A percentile compares a stretch with the other conserved stretches of the same genome.
These are phyloP conservation scores for Palythoa caribaeorum DNA, from an alignment of 92 coral and sea anemone species.

Conservation along the genomic window DNA sequence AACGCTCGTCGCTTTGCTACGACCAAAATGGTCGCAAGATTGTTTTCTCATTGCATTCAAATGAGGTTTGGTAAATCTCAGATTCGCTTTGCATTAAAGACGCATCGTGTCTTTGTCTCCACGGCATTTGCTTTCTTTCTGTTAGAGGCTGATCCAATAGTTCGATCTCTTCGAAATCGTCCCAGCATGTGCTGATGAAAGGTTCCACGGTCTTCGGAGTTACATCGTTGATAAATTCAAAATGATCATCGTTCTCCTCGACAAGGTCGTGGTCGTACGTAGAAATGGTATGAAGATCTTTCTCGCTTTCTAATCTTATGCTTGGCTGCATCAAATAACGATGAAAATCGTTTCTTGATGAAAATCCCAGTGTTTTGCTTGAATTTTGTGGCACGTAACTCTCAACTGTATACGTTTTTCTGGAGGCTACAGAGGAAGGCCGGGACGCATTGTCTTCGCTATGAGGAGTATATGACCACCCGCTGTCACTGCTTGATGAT, in stretches of 20 bases:
- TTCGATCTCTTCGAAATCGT: constrained; percentile 43
- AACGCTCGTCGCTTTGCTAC: neutral
- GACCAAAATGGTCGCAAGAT: neutral
- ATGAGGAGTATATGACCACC: neutral
- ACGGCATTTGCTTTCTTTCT: neutral
- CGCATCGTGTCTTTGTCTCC: constrained; percentile 2
- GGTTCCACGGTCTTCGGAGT: constrained; percentile 9
- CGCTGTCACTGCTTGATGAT: constrained; percentile 23
- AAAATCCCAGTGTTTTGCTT: neutral
- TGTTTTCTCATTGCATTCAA: constrained; percentile 16
- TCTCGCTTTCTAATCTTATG: constrained; percentile 1
- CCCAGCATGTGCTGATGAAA: constrained; percentile 31
- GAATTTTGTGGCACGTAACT: neutral
- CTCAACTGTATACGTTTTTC: constrained; percentile 8
- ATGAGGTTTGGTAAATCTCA: neutral
- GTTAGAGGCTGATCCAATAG: constrained; percentile 8
- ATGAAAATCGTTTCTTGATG: constrained; percentile 4
- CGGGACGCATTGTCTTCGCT: constrained; percentile 16
- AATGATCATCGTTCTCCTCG: neutral
- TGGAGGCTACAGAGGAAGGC: neutral
- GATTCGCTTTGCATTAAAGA: neutral
- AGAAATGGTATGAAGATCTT: neutral
- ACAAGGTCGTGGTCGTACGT: neutral
- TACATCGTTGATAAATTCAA: neutral
- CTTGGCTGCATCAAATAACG: constrained; percentile 22